Percentiles rank a stretch among this genome's conserved stretches.
These are phyloP conservation scores for Tapirus terrestris DNA, from an alignment of 2,113 vertebrate species.

Conservation along the genomic window DNA sequence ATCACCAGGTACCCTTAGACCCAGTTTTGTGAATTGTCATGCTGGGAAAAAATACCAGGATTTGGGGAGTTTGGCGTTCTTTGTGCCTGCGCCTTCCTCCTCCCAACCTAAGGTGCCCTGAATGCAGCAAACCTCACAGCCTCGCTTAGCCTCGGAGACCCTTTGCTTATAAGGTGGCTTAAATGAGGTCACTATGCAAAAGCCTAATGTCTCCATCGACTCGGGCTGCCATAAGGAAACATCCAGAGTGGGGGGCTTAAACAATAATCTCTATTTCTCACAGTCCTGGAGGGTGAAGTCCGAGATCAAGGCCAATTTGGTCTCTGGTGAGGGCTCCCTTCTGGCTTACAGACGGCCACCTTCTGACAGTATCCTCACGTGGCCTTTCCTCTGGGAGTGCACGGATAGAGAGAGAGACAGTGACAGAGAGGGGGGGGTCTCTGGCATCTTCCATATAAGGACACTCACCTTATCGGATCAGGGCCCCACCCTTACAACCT, in stretches of 20 bases:
- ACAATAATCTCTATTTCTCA: not conserved
- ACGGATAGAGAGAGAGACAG: not conserved
- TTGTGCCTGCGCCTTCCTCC: not conserved
- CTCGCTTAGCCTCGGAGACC: not conserved
- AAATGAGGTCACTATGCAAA: not conserved
- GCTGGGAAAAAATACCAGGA: not conserved
- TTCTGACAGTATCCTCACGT: fast-evolving
- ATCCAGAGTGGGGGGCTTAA: not conserved
- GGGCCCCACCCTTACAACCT: not conserved
- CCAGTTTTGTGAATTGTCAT: fast-evolving
- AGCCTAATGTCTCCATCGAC: fast-evolving
- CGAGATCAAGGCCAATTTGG: fast-evolving
- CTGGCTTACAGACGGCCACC: not conserved
- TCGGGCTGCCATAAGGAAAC: fast-evolving
- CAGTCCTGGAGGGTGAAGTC: not conserved
- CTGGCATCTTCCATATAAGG: not conserved
- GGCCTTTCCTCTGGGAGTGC: not conserved
- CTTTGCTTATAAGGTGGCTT: not conserved
- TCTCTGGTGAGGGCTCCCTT: not conserved
- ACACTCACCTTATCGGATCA: no score
- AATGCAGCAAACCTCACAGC: not conserved
- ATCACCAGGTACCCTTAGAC: not conserved
- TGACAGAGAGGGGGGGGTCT: not conserved
- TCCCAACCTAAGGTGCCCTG: not conserved
- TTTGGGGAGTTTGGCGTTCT: not conserved